Percentiles rank a stretch among this genome's conserved stretches.
Conservation (phyloP, 2,888 invertebrate genomes). For the Plagiodera versicolora region DNA sequence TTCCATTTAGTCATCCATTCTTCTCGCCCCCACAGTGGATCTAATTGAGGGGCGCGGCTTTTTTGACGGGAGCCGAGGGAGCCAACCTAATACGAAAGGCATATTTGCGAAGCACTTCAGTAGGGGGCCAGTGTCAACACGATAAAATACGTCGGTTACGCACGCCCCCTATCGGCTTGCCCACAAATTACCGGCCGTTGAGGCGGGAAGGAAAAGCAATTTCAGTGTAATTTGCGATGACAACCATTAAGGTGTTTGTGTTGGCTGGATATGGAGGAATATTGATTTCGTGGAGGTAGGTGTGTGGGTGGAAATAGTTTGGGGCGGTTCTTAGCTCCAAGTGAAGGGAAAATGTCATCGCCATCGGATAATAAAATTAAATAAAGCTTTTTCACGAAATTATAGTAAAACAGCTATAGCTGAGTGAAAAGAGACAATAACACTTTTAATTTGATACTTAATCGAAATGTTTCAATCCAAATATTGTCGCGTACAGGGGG, state of each 20-base stretch:
- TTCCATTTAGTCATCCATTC: background rate
- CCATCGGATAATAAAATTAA: too few relatives aligned
- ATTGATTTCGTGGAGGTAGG: slow-evolving; percentile 3
- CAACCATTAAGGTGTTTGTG: slow-evolving; percentile 13
- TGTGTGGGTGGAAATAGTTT: too few relatives aligned
- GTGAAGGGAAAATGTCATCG: too few relatives aligned
- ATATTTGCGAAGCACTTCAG: slow-evolving; percentile 53
- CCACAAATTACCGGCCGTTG: slow-evolving; percentile 30
- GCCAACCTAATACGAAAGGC: slow-evolving; percentile 48
- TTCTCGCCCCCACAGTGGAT: background rate
- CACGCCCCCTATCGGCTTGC: slow-evolving; percentile 29
- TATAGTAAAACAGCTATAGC: too few relatives aligned
- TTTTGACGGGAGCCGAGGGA: background rate
- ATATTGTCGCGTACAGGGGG: too few relatives aligned
- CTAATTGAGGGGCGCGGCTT: slow-evolving; percentile 7
- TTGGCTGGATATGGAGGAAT: slow-evolving; percentile 10
- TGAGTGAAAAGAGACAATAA: too few relatives aligned
- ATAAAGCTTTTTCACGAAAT: too few relatives aligned
- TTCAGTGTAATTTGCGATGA: slow-evolving; percentile 14
- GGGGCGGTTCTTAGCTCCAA: too few relatives aligned
- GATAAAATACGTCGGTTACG: slow-evolving; percentile 48
- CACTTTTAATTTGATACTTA: too few relatives aligned
- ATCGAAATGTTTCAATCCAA: too few relatives aligned
- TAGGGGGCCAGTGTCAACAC: slow-evolving; percentile 42
- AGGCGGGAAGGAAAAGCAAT: slow-evolving; percentile 43